Conservation (phyloP, 2,888 invertebrate species). For the Scaeva pyrastri region DNA sequence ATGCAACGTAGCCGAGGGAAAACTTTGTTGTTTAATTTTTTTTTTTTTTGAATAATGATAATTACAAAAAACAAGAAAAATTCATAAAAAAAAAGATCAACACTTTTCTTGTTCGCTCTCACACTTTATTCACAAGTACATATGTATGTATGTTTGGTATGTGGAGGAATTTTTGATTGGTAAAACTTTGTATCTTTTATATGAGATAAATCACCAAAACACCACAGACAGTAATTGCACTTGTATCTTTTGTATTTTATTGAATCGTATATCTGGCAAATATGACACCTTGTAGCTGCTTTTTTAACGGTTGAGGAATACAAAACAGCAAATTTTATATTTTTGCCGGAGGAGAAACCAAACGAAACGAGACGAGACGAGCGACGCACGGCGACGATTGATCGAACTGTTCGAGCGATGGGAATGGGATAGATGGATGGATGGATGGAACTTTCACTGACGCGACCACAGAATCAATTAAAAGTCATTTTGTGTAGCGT, state of each 20-base stretch:
- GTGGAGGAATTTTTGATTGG: constrained; percentile 7
- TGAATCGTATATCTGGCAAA: constrained; percentile 45
- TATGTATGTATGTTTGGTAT: too few relatives aligned
- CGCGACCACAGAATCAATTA: constrained; percentile 75
- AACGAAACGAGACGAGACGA: neutral
- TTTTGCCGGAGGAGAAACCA: constrained; percentile 62
- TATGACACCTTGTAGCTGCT: constrained; percentile 45
- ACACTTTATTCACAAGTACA: neutral
- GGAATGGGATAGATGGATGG: neutral
- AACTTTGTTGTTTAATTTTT: constrained; percentile 45
- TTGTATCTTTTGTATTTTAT: constrained; percentile 25
- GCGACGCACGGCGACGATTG: constrained; percentile 45
- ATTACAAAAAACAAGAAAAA: constrained; percentile 24
- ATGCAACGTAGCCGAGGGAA: constrained; percentile 65
- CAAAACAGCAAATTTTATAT: constrained; percentile 38
- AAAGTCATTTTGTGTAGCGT: constrained; percentile 70
- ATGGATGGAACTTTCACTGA: constrained; percentile 75
- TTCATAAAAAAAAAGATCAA: constrained; percentile 34
- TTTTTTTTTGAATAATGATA: constrained; percentile 37
- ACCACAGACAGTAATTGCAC: constrained; percentile 68
- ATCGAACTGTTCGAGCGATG: constrained; percentile 43
- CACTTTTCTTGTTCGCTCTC: constrained; percentile 33
- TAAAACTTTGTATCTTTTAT: constrained; percentile 37
- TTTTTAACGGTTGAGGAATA: constrained; percentile 51
- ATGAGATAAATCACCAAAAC: constrained; percentile 66